Base-by-base conservation (phyloP, 2,888 invertebrate species). In the Metalampra italica region DNA sequence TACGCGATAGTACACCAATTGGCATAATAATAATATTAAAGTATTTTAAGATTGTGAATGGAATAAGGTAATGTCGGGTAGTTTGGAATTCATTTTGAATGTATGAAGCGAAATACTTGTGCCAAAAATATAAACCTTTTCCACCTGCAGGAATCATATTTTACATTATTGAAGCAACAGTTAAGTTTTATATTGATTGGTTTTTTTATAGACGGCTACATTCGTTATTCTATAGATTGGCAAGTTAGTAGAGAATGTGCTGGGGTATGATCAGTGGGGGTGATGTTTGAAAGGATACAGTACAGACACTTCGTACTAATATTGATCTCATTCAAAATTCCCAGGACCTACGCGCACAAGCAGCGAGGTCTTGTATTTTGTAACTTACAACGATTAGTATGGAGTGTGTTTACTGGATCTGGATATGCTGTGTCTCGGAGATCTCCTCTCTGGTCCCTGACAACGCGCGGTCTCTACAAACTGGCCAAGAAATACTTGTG, bases 121-220 rank as follows among this genome's bases (percentile, higher is more conserved):
- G 86, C 86, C 86, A 85, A 85, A 84, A 78, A 65, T 58, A 56
- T 52, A 49, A 29, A 38, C 39, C 7, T 12, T 38, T 15, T 40
- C 43, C 43, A 46, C 5, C 29, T 14, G 32, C 39, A 30, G 43
- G 12, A 43, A 22, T 22, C 22, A 43, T 15, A 22, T 34, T 13
- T 37, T 40, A 13, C 29, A 12, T 15, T 39, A 15, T 45, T 22
- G 38, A 39, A 4, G 40, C 14, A 32, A 11, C 22, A 14, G 46
- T 39, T 39, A 39, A 39, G 46, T 43, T 39, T 49, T 40, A 29
- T 40, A 40, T 15, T 29, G 43, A 39, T 46, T 41, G 46, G 41
- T 41, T 37, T 39, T 13, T 39, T 13, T 42, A 22, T 22, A 22
- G 11, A n/a, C n/a, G 22, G 45, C 37, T 36, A 37, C 34, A 43